Evolutionary conservation across 2,888 invertebrate species (phyloP), one percentile per base, ranked within the genome.

Genomic region (Pyrgus malvae): DNA sequence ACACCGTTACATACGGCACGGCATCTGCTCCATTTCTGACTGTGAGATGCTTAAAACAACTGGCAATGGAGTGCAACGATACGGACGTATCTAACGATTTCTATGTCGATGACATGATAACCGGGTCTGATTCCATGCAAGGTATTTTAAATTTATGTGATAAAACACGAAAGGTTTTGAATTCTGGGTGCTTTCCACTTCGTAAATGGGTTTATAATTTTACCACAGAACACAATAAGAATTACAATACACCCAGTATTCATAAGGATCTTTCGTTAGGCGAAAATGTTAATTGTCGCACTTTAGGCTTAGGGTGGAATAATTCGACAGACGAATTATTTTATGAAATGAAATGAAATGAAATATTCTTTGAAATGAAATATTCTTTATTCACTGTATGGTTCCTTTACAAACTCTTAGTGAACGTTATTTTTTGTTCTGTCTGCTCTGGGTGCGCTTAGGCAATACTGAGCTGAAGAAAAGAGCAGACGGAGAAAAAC

Each of bases 91-190:
- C 12, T 9, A 56, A 59, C 4, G 69, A 57, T 46, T 68, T 58
- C 56, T 62, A 57, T 53, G 65, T 58, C 56, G 69, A 60, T 57
- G 70, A 54, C 62, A 62, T 64, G 27, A 62, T 54, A 38, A 68
- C 40, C 11, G 69, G 57, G 9, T 12, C 35, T 19, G 64, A 61
- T 29, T 38, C 37, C 11, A 55, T 48, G 21, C 2, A 31, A 8
- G 11, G 40, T 7, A n/a, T 57, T 6, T 25, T 55, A n/a, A 2
- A 38, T 0, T 27, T 46, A 9, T 49, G 55, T 23, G 9, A 53
- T 11, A n/a, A 41, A 7, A 44, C 48, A 1, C 8, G 27, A 4
- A 17, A 16, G 2, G 12, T 37, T 4, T 50, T 58, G 33, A 23
- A 45, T 21, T 19, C 33, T 2, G 60, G 48, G 0, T 54, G 58